Percentiles rank a stretch among this genome's conserved stretches.
Conservation (phyloP, 2,113 vertebrate species). For the Natator depressus region DNA sequence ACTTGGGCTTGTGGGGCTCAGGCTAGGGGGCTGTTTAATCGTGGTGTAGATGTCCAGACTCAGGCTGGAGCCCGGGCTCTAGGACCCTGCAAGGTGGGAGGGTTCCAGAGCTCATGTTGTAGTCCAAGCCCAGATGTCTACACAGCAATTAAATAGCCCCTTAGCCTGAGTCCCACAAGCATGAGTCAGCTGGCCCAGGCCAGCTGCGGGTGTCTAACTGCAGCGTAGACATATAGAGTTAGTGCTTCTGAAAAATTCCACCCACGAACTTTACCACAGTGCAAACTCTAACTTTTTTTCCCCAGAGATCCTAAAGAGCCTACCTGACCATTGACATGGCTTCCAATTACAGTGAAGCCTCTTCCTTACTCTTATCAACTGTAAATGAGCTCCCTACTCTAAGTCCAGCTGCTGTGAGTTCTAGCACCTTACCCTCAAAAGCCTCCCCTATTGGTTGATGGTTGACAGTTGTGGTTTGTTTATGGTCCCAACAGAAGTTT, state of each 20-base stretch:
- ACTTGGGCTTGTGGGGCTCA: neutral
- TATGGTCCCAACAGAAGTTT: rapidly evolving
- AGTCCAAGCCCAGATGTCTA: neutral
- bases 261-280: neutral
- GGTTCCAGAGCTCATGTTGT: neutral
- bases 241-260: neutral
- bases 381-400: rapidly evolving
- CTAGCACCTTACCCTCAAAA: neutral
- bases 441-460: neutral
- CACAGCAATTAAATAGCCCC: neutral
- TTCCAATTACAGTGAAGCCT: neutral
- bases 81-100: neutral
- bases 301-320: neutral
- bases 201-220: neutral
- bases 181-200: neutral
- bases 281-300: neutral
- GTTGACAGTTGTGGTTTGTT: neutral
- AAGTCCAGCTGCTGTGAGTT: neutral
- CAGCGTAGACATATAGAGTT: neutral
- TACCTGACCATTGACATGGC: rapidly evolving
- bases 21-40: neutral
- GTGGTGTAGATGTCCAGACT: neutral
- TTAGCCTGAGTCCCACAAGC: neutral
- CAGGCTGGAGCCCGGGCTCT: neutral
- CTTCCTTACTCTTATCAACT: neutral